Evolutionary conservation across 2,888 invertebrate genomes (phyloP).

Genomic region (Coenonympha glycerion): DNA sequence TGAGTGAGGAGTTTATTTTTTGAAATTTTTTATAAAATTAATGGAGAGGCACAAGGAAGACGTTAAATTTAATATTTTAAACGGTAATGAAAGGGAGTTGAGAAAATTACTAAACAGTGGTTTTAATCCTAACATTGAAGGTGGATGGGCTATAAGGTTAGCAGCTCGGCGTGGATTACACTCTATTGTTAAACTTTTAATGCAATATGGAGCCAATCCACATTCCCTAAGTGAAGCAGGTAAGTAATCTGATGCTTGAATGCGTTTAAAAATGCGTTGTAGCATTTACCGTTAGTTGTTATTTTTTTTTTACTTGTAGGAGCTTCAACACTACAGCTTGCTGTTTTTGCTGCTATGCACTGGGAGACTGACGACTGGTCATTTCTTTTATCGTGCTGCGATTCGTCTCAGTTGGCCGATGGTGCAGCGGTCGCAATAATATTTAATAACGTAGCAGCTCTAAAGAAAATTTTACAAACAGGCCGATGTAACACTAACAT

Average conservation of each 20-base stretch:
- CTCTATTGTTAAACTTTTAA: slow-evolving; percentile 48
- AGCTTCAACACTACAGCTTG: slow-evolving; percentile 65
- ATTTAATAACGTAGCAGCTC: slow-evolving; percentile 55
- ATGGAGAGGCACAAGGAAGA: slow-evolving; percentile 44
- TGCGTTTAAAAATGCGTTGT: no score
- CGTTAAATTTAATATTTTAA: slow-evolving; percentile 46
- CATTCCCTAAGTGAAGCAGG: slow-evolving; percentile 61
- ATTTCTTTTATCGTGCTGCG: slow-evolving; percentile 58
- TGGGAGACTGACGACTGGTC: slow-evolving; percentile 59
- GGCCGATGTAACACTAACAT: slow-evolving; percentile 64
- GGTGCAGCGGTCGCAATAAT: slow-evolving; percentile 67
- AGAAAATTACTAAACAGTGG: slow-evolving; percentile 47
- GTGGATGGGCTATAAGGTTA: slow-evolving; percentile 64
- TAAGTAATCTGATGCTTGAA: slow-evolving; percentile 33
- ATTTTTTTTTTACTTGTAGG: slow-evolving; percentile 39
- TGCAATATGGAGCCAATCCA: slow-evolving; percentile 63
- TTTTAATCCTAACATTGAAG: slow-evolving; percentile 58
- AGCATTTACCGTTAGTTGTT: no score
- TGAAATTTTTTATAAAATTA: not conserved
- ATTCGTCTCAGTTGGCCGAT: slow-evolving; percentile 68
- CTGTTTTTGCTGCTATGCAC: slow-evolving; percentile 57
- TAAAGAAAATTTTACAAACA: slow-evolving; percentile 56
- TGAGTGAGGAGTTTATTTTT: not conserved
- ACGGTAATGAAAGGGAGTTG: slow-evolving; percentile 46
- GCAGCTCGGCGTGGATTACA: slow-evolving; percentile 58